Conservation (phyloP, 2,113 vertebrate genomes). For the Myotis davidii region DNA sequence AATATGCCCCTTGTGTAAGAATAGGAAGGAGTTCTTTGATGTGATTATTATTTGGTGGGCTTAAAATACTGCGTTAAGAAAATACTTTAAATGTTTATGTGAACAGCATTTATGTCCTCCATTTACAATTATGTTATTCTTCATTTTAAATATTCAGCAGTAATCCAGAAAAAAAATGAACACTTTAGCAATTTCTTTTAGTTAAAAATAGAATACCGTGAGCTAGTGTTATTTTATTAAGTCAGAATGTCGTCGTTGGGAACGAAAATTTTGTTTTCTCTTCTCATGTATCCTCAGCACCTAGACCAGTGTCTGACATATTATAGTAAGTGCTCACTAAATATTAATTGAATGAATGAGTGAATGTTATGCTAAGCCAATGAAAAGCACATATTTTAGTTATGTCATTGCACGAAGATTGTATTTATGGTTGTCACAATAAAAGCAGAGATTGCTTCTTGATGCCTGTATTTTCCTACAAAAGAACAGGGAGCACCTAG, state of each 20-base stretch:
- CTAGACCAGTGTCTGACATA: background rate
- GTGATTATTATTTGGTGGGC: background rate
- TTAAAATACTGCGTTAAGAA: constrained; percentile 43
- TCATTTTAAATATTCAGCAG: constrained; percentile 17
- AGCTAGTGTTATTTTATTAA: background rate
- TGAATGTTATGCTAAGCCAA: background rate
- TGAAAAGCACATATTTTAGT: background rate
- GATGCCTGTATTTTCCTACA: background rate
- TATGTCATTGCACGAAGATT: background rate
- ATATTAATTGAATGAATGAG: background rate
- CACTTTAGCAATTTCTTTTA: background rate
- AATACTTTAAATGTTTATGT: background rate
- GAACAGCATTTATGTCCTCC: background rate
- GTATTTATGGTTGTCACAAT: background rate
- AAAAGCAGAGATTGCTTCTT: background rate
- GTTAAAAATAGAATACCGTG: background rate
- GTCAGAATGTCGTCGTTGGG: background rate
- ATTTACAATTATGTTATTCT: background rate
- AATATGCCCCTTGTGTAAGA: background rate
- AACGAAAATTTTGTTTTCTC: background rate
- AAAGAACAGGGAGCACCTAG: background rate
- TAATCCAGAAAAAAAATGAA: constrained; percentile 13
- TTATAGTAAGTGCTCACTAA: background rate
- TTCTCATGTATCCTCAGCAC: background rate
- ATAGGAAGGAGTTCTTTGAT: background rate